Base-by-base conservation (phyloP, 1,140 invertebrate genomes). In the Lerema accius region DNA sequence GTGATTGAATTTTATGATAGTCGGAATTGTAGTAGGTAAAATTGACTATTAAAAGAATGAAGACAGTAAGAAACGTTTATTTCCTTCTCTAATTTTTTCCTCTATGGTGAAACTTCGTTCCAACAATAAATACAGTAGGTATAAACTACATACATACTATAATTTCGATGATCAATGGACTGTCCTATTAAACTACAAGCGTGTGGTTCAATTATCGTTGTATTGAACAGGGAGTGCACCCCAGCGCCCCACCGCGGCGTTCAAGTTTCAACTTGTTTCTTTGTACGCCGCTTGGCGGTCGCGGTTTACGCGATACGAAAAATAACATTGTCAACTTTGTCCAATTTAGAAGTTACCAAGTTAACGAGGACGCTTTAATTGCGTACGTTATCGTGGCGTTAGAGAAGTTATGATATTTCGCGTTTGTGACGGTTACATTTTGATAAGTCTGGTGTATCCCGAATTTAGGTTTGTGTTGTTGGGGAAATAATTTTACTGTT, bases 191-290 rank as follows among this genome's bases (percentile, higher is more conserved):
- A 17, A 40, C 5, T 0, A 28, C 9, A 32, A 32, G 9, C 10
- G 42, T 11, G 3, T 45, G 53, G 40, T 3, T 1, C n/a, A n/a
- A 10, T n/a, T 10, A 43, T 5, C 13, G 13, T 76, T 82, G 80
- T 84, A 76, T 78, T 48, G 77, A 71, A 73, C 71, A 60, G 72
- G 67, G 65, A 66, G 60, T 11, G n/a, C 1, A n/a, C 19, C 19
- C 2, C 19, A 3, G 4, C 63, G 68, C 56, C 48, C 67, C 63
- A 15, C 14, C 39, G 37, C 26, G 11, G 14, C 39, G 37, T 19
- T 65, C 63, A 80, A 85, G 79, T 86, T 88, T 71, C 53, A 13
- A 69, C 71, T 84, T 84, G 80, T 81, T 89, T 81, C 83, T 89
- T 89, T 86, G 84, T 84, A 72, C 78, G 28, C 11, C 37, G 17